Conservation (phyloP, 2,797 vertebrate species). For the Babyrousa celebensis region DNA sequence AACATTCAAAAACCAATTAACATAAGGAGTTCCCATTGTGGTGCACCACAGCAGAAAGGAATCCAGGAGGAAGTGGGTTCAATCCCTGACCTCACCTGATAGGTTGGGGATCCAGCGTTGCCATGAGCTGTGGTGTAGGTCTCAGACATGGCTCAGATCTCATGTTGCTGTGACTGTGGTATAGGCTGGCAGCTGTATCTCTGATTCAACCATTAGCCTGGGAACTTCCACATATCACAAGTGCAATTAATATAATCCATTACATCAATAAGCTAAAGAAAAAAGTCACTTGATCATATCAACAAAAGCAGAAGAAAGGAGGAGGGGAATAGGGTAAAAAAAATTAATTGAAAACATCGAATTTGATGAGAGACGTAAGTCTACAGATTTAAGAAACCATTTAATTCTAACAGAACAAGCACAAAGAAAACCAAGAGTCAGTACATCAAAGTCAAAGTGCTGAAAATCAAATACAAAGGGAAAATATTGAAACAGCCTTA, state of each 20-base stretch:
- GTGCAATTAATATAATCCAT: not conserved
- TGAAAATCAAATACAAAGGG: not conserved
- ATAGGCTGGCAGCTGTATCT: no score
- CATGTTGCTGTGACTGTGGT: no score
- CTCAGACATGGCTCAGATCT: no score
- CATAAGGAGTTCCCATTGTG: not conserved
- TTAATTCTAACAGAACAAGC: not conserved
- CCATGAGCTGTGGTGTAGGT: no score
- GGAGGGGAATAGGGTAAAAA: not conserved
- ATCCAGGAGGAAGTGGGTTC: no score
- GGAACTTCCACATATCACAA: no score
- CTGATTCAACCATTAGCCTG: no score
- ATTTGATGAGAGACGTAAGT: not conserved
- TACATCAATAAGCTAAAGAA: not conserved
- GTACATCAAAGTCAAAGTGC: not conserved
- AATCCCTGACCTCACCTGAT: no score
- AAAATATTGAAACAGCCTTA: not conserved
- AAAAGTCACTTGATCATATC: not conserved
- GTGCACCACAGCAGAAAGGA: no score
- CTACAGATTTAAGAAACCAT: not conserved
- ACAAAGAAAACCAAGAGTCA: not conserved
- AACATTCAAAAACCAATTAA: constrained; percentile 8
- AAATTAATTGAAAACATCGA: not conserved
- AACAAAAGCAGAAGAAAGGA: not conserved
- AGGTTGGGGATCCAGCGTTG: no score